Evolutionary conservation across 1,140 invertebrate species (phyloP), one percentile per base, ranked within the genome.

Genomic region (Caenorhabditis briggsae): DNA sequence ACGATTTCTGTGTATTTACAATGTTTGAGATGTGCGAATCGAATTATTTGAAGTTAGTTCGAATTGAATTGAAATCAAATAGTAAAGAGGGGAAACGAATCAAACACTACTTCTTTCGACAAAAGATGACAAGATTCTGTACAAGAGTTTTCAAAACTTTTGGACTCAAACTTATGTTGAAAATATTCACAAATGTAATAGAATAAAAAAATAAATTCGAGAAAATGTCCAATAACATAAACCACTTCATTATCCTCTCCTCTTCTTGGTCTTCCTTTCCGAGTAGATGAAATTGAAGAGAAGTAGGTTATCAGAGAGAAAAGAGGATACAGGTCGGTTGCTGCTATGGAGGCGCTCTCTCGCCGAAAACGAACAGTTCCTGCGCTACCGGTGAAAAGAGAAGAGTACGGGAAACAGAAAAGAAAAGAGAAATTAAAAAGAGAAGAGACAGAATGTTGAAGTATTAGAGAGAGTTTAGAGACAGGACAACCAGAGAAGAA

Each of bases 1-100:
- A 23, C 46, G 46, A 23, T 78, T 20, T 65, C 9, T 78, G 70
- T 78, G 20, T 78, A 78, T 50, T 48, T 78, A 78, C 70, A 78
- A 78, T 78, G 70, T 78, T 78, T 78, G 70, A 23, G 46, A 78
- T 78, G 70, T 78, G 70, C 20, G 70, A 78, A 78, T 43, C 70
- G n/a, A 78, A 50, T 50, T 78, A 41, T 78, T 48, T 25, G 70
- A 78, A 50, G 46, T 50, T 53, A 50, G 43, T 78, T 78, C 46
- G 50, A 23, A 50, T 23, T 50, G 43, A 48, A 50, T 78, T 78
- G 70, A 53, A 41, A n/a, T 46, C 20, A 61, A 61, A 61, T 61
- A 25, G 23, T 11, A 61, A 33, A 23, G 59, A 12, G 20, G 25
- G 12, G 12, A 20, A 25, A 25, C 20, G n/a, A 61, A 25, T 25